A percentile compares a stretch with the other conserved stretches of the same genome.
phyloP scores from a whole-genome alignment of 2,113 vertebrate genomes.

The Leucoraja erinaceus region DNA sequence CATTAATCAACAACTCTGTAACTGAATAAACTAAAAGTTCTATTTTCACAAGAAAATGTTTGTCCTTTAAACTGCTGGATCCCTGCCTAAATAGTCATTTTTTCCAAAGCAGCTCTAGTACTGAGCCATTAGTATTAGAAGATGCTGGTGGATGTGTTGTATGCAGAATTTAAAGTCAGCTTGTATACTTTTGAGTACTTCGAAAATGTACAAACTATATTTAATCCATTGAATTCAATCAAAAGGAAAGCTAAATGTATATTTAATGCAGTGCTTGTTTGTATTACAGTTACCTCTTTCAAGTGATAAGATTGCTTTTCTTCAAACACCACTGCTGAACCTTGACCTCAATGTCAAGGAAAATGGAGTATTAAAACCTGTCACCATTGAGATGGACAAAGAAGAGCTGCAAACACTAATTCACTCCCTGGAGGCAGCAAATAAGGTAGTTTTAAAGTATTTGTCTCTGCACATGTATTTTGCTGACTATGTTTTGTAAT shows the following conservation, averaged over 20 bases:
- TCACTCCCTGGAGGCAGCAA: conserved; percentile 78
- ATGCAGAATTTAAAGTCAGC: neutral
- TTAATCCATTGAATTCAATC: neutral
- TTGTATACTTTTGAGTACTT: neutral
- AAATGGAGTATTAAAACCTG: conserved; percentile 59
- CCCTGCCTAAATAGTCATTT: neutral
- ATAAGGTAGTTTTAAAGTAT: conserved; percentile 67
- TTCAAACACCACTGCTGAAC: conserved; percentile 82
- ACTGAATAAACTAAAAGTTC: neutral
- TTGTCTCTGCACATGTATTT: neutral
- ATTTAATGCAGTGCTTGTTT: neutral
- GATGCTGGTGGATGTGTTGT: neutral
- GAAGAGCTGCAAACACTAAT: conserved; percentile 82
- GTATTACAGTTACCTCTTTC: conserved; percentile 75
- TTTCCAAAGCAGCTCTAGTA: too few relatives aligned
- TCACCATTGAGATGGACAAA: conserved; percentile 83
- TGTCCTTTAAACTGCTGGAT: neutral
- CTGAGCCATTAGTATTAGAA: neutral
- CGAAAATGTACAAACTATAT: neutral
- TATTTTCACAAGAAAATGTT: neutral
- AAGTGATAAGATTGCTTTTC: conserved; percentile 85
- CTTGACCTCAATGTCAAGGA: conserved; percentile 79
- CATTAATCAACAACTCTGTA: neutral
- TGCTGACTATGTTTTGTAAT: neutral
- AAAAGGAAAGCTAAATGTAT: neutral